phyloP scores from a whole-genome alignment of 2,888 invertebrate genomes.

The Tinea semifulvella region DNA sequence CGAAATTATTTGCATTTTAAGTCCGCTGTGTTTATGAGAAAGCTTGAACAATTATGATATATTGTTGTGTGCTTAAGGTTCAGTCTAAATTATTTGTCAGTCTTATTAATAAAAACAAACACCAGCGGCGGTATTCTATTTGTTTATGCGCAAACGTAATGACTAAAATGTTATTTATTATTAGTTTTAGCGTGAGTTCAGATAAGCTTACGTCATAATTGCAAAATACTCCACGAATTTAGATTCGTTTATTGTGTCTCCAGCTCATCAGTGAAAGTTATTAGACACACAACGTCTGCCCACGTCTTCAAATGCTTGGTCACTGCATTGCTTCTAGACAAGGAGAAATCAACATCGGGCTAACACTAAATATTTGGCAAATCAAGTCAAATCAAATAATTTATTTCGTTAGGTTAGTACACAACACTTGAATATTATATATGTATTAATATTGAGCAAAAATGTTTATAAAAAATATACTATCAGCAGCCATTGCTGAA shows the following conservation, averaged over 20 bases:
- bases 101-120: conserved; percentile 8
- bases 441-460: too few species aligned
- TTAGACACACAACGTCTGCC: too few species aligned
- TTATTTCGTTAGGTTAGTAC: too few species aligned
- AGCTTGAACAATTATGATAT: conserved; percentile 35
- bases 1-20: conserved; percentile 59
- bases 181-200: not conserved
- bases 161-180: not conserved
- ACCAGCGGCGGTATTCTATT: too few species aligned
- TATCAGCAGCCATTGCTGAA: too few species aligned
- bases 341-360: too few species aligned
- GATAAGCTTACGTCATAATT: not conserved
- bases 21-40: conserved; percentile 45
- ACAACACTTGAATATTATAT: too few species aligned
- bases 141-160: not conserved
- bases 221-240: not conserved
- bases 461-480: too few species aligned
- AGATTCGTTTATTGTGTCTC: not conserved
- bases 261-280: not conserved
- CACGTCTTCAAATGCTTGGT: too few species aligned
- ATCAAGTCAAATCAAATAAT: too few species aligned
- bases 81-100: conserved; percentile 9
- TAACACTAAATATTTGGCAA: too few species aligned
- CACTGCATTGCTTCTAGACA: too few species aligned
- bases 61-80: conserved; percentile 27